phyloP scores from a whole-genome alignment of 2,113 vertebrate species.

The Zosterops japonicus region DNA sequence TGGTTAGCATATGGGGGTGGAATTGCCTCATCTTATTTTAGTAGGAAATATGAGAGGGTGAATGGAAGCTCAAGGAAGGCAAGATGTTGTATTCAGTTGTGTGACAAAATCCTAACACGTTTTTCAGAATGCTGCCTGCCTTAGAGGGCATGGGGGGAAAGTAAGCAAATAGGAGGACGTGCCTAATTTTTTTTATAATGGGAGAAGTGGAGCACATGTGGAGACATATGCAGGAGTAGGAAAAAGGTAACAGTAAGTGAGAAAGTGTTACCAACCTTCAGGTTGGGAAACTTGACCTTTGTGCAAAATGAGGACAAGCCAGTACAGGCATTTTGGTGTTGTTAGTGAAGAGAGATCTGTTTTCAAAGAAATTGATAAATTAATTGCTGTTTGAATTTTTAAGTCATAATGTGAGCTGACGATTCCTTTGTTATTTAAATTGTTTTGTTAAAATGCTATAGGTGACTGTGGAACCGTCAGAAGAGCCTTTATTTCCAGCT shows the following conservation, averaged over 20 bases:
- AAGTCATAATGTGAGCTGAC: not conserved
- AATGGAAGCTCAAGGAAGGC: not conserved
- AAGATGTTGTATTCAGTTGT: not conserved
- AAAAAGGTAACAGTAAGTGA: not conserved
- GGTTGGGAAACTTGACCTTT: not conserved
- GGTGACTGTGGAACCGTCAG: conserved; percentile 86
- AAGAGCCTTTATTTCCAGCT: conserved; percentile 89
- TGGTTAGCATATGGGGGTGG: not conserved
- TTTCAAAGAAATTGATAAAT: not conserved
- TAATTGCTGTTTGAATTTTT: not conserved
- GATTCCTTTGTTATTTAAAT: not conserved
- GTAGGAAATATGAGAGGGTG: accelerated
- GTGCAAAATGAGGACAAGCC: not conserved
- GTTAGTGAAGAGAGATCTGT: not conserved
- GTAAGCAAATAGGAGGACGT: not conserved
- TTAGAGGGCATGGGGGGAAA: not conserved
- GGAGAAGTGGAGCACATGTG: accelerated
- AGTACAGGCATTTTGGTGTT: not conserved
- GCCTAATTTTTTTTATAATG: not conserved
- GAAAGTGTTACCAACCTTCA: not conserved
- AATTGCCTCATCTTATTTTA: not conserved
- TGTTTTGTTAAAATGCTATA: conserved; percentile 52
- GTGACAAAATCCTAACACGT: not conserved
- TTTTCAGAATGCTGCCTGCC: not conserved
- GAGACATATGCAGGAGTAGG: not conserved